Base-by-base conservation (phyloP, 2,888 invertebrate species). In the Agonum fuliginosum region DNA sequence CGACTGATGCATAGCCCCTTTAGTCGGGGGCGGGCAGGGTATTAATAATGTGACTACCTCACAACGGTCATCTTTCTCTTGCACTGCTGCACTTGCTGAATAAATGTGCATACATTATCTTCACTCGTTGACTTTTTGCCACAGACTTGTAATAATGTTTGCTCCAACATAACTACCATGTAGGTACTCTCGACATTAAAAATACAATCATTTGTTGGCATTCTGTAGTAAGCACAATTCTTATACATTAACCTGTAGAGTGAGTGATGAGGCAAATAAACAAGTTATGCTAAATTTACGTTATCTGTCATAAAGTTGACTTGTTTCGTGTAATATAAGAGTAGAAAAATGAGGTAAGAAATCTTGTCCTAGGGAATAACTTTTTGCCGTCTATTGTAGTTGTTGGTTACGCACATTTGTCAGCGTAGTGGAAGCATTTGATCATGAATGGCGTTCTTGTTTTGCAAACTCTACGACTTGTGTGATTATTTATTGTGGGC, bases 81-180 rank as follows among this genome's bases (percentile, higher is more conserved):
- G 58, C 37, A 41, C 58, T 17, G 41, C 51, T 73, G 73, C 73
- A 54, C 58, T 73, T 22, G 51, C 30, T 37, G 72, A 54, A 73
- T 73, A 58, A 73, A 73, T 73, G 73, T 73, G 54, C 73, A 73
- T 73, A 73, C 37, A 58, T 73, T 73, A 72, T 73, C 58, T 72
- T 54, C 24, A 54, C 73, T 58, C 19, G 20, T 73, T 54, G 73
- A 73, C 73, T 73, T 73, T 73, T 73, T 73, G 73, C 58, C 43
- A 24, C n/a, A 48, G 72, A 72, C 37, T 41, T 58, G 58, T 73
- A 73, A 73, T 72, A 72, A 48, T 58, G 73, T 58, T 73, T 73
- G 41, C 43, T 37, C 41, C 14, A 58, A 41, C 41, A 20, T 73
- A 73, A 62, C 34, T 62, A 62, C 62, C 46, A n/a, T n/a, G 19